Percentiles rank a stretch among this genome's conserved stretches.
Conservation (phyloP, 1,140 invertebrate species). For the Orius insidiosus region DNA sequence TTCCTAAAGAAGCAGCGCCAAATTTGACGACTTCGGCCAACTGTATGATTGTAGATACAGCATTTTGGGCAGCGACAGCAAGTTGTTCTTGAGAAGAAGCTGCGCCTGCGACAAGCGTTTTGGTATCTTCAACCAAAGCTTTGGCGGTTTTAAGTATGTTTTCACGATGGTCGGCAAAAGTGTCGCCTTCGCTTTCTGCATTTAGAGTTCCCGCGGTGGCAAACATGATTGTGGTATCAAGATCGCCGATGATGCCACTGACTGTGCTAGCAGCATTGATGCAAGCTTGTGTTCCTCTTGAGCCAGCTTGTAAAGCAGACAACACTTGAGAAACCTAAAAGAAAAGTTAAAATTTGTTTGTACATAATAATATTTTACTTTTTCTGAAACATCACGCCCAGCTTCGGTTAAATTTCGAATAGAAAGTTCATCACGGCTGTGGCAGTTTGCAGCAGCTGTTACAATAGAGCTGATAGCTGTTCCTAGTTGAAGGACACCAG, state of each 20-base stretch:
- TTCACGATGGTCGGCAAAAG: constrained; percentile 83
- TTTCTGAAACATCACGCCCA: constrained; percentile 71
- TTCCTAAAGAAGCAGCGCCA: constrained; percentile 85
- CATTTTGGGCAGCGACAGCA: constrained; percentile 89
- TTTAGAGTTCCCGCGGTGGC: constrained; percentile 94
- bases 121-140: constrained; percentile 97
- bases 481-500: constrained; percentile 69
- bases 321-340: constrained; percentile 82
- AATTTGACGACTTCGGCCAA: constrained; percentile 93
- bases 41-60: constrained; percentile 91
- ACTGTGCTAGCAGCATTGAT: constrained; percentile 97
- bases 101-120: constrained; percentile 86
- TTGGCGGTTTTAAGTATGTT: constrained; percentile 96
- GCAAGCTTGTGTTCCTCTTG: constrained; percentile 90
- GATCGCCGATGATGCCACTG: constrained; percentile 92
- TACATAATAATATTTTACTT: too few relatives aligned
- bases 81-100: constrained; percentile 92
- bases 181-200: constrained; percentile 77
- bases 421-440: constrained; percentile 49
- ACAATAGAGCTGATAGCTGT: constrained; percentile 57
- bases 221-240: constrained; percentile 99
- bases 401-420: constrained; percentile 67
- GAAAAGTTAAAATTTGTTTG: too few relatives aligned
- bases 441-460: constrained; percentile 58
- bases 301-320: constrained; percentile 65